phyloP scores from a whole-genome alignment of 2,113 vertebrate genomes.

The Aegithalos caudatus region DNA sequence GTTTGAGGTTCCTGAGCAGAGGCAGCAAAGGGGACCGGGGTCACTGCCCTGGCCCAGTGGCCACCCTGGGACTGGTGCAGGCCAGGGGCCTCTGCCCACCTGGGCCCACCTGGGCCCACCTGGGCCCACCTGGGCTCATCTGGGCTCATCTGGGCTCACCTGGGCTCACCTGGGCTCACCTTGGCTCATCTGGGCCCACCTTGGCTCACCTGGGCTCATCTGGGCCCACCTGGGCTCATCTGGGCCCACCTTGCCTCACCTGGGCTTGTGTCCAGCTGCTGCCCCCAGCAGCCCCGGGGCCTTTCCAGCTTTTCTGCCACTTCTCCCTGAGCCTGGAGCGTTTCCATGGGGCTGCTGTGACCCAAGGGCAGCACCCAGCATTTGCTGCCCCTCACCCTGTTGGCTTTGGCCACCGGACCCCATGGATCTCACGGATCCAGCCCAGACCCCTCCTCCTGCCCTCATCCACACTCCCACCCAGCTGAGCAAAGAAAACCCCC shows the following conservation, averaged over 20 bases:
- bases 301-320: neutral
- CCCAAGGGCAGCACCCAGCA: neutral
- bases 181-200: too few species aligned
- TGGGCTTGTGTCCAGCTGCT: neutral
- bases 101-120: neutral
- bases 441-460: neutral
- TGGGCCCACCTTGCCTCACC: neutral
- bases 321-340: accelerated
- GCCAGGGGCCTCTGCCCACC: neutral
- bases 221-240: neutral
- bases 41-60: neutral
- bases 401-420: neutral
- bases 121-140: neutral
- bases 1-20: neutral
- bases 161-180: too few species aligned
- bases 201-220: too few species aligned
- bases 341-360: neutral
- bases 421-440: neutral
- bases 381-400: neutral
- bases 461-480: neutral
- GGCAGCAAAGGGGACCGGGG: neutral
- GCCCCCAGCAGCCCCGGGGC: neutral
- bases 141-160: too few species aligned
- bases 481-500: neutral
- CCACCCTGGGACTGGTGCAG: neutral